Conservation (phyloP, 2,888 invertebrate genomes). For the Bellardia bayeri region DNA sequence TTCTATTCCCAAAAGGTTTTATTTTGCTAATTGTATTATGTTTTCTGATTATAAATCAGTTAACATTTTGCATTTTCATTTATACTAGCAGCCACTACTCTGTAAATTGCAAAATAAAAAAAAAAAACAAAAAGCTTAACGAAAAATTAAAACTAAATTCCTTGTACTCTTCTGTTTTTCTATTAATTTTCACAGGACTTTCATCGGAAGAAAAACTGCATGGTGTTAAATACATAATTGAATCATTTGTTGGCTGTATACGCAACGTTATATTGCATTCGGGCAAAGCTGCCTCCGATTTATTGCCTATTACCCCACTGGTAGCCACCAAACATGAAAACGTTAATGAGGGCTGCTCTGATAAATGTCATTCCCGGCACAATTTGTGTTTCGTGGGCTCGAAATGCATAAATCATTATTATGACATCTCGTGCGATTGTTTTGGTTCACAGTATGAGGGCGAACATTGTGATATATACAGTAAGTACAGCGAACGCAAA, state of each 20-base stretch:
- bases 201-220: constrained; percentile 95
- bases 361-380: constrained; percentile 92
- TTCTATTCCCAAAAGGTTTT: background rate
- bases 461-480: constrained; percentile 95
- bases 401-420: constrained; percentile 96
- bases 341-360: constrained; percentile 94
- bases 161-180: constrained; percentile 7
- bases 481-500: constrained; percentile 85
- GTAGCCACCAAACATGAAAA: constrained; percentile 95
- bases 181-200: constrained; percentile 86
- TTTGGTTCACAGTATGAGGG: constrained; percentile 97
- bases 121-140: too few relatives aligned
- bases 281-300: constrained; percentile 93
- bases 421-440: constrained; percentile 95
- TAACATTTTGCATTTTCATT: background rate
- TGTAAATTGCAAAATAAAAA: background rate
- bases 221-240: constrained; percentile 96
- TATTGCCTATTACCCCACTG: constrained; percentile 91
- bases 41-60: background rate
- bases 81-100: background rate
- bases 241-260: constrained; percentile 96
- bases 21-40: background rate
- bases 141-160: constrained; percentile 2
- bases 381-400: constrained; percentile 95
- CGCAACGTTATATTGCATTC: constrained; percentile 94